Percentiles rank a stretch among this genome's conserved stretches.
phyloP scores from a whole-genome alignment of 2,888 invertebrate species.

The Zaprionus obscuricornis region DNA sequence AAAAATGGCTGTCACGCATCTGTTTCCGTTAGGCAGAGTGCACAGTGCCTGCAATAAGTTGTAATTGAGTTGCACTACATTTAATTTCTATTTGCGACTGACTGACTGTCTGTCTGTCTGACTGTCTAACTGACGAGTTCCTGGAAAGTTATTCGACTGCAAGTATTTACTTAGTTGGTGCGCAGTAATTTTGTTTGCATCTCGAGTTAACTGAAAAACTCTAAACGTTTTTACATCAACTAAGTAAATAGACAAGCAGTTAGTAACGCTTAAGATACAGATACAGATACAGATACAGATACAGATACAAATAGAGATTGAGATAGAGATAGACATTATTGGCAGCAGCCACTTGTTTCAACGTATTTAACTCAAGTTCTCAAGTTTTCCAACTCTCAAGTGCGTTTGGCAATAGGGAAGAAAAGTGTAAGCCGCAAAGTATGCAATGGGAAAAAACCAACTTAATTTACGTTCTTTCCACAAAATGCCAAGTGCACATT shows the following conservation, averaged over 20 bases:
- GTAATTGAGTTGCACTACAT: slow-evolving; percentile 61
- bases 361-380: slow-evolving; percentile 53
- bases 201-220: slow-evolving; percentile 35
- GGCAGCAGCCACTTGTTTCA: slow-evolving; percentile 39
- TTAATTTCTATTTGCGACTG: slow-evolving; percentile 64
- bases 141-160: slow-evolving; percentile 35
- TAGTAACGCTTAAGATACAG: slow-evolving; percentile 1
- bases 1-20: slow-evolving; percentile 32
- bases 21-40: slow-evolving; percentile 13
- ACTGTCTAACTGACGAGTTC: slow-evolving; percentile 4
- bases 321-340: slow-evolving; percentile 31
- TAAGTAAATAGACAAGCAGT: slow-evolving; percentile 5
- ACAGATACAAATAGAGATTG: no score
- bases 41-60: slow-evolving; percentile 45
- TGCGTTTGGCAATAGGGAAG: slow-evolving; percentile 28
- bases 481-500: slow-evolving; percentile 11
- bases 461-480: slow-evolving; percentile 41
- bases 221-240: slow-evolving; percentile 41
- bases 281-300: slow-evolving; percentile 28
- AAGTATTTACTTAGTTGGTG: slow-evolving; percentile 60
- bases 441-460: slow-evolving; percentile 46
- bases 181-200: slow-evolving; percentile 54
- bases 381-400: no score
- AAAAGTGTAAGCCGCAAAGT: slow-evolving; percentile 41
- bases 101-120: slow-evolving; percentile 1